These are phyloP conservation scores for Rhodinocichla rosea DNA, from an alignment of 2,113 vertebrate genomes.

Conservation along the genomic window DNA sequence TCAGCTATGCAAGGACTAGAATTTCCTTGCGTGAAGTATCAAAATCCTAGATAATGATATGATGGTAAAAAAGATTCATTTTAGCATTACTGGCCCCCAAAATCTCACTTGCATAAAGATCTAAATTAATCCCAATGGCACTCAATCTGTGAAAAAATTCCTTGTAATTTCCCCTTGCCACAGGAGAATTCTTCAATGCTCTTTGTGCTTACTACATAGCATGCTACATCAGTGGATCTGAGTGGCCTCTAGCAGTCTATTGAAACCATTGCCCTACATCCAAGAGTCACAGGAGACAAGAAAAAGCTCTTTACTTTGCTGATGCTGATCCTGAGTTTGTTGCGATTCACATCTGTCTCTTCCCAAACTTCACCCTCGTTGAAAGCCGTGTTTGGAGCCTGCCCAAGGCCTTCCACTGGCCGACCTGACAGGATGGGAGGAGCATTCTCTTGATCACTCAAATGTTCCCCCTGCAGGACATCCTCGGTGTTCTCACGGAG, in stretches of 20 bases:
- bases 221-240: neutral
- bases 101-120: neutral
- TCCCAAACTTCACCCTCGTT: conserved; percentile 91
- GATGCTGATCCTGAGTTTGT: conserved; percentile 98
- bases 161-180: neutral
- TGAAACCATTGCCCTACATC: neutral
- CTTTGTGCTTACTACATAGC: neutral
- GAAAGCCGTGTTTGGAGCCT: conserved; percentile 66
- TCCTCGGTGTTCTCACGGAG: conserved; percentile 97
- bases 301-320: conserved; percentile 84
- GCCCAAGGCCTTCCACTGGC: conserved; percentile 69
- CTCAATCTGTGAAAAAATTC: neutral
- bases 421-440: conserved; percentile 83
- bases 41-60: neutral
- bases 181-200: neutral
- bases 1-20: neutral
- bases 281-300: neutral
- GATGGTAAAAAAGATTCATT: neutral
- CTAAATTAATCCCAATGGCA: neutral
- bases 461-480: conserved; percentile 93
- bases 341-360: conserved; percentile 96
- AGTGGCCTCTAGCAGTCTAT: neutral
- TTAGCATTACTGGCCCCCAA: neutral
- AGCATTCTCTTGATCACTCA: conserved; percentile 98
- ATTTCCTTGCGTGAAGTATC: neutral